Evolutionary conservation across 2,113 vertebrate species (phyloP), one percentile per base, ranked within the genome.

Genomic region (Egretta garzetta): DNA sequence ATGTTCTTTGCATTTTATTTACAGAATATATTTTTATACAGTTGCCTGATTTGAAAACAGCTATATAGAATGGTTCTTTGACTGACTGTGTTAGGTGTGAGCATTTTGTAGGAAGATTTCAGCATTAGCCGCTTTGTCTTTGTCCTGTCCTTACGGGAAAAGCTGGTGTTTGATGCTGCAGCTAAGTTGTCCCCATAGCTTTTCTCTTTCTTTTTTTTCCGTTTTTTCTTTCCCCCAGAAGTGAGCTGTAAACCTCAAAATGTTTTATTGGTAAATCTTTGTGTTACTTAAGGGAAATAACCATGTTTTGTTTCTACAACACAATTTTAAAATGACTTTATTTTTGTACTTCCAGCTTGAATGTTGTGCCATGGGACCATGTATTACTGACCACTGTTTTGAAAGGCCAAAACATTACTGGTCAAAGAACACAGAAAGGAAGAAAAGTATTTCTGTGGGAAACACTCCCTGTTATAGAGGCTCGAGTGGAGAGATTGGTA

Each of bases 381-480:
- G 20, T 94, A 12, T 94, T 99, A n/a, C 97, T 99, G 70, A 98
- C 98, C 39, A 98, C 98, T 0, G 98, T 99, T 55, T 60, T 99
- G 56, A 99, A 96, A 88, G 99, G 99, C 5, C 99, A 99, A 93
- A 99, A 99, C 22, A 60, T 98, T 80, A 96, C 86, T 4, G 99
- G 99, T 5, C 60, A 96, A 47, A 98, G 98, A 37, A 97, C 82
- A 10, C 93, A 93, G 84, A 98, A 97, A 85, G 98, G 98, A 64
- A 98, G 95, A 89, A 98, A 97, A 71, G 93, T 98, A 8, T 18
- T 84, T 43, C 98, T 99, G 47, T 73, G 63, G 50, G 99, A 99
- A 85, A 16, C 79, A 0, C 32, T 98, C 10, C 47, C 97, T n/a
- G 97, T 99, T 14, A 87, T 99, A 88, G 83, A 98, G 94, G 97